phyloP scores from a whole-genome alignment of 2,888 invertebrate species.

The Heliconius aoede region DNA sequence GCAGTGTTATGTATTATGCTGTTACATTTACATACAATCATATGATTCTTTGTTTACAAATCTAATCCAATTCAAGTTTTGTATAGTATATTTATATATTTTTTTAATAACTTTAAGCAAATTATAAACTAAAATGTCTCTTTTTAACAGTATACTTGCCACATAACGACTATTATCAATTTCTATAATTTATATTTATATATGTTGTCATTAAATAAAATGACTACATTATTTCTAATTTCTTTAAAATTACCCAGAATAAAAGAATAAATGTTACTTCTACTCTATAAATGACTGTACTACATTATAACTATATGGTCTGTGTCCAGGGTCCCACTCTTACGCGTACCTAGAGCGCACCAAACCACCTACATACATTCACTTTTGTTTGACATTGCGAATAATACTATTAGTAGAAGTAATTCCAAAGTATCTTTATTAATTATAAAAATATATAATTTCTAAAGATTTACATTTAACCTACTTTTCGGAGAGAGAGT shows the following conservation, averaged over 20 bases:
- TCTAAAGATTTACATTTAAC: slow-evolving; percentile 41
- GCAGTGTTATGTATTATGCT: neutral
- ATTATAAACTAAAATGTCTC: neutral
- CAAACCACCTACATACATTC: slow-evolving; percentile 66
- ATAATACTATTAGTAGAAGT: slow-evolving; percentile 42
- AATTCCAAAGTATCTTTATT: slow-evolving; percentile 28
- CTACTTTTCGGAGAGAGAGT: slow-evolving; percentile 44
- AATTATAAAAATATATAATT: slow-evolving; percentile 12
- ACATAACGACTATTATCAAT: slow-evolving; percentile 2
- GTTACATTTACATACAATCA: slow-evolving; percentile 1
- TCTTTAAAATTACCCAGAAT: slow-evolving; percentile 3
- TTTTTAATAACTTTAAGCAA: neutral
- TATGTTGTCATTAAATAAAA: slow-evolving; percentile 28
- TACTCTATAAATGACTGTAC: slow-evolving; percentile 35
- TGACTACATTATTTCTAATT: slow-evolving; percentile 12
- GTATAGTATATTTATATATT: neutral
- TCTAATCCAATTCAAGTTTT: neutral
- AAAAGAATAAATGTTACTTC: slow-evolving; percentile 11
- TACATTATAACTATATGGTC: slow-evolving; percentile 33
- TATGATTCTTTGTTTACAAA: slow-evolving; percentile 14
- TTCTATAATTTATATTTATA: slow-evolving; percentile 10
- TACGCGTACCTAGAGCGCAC: slow-evolving; percentile 56
- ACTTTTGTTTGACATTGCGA: slow-evolving; percentile 74
- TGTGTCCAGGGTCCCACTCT: slow-evolving; percentile 60
- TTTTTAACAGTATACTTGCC: neutral